These are phyloP conservation scores for Coreoperca whiteheadi DNA, from an alignment of 2,113 vertebrate species.

Conservation along the genomic window DNA sequence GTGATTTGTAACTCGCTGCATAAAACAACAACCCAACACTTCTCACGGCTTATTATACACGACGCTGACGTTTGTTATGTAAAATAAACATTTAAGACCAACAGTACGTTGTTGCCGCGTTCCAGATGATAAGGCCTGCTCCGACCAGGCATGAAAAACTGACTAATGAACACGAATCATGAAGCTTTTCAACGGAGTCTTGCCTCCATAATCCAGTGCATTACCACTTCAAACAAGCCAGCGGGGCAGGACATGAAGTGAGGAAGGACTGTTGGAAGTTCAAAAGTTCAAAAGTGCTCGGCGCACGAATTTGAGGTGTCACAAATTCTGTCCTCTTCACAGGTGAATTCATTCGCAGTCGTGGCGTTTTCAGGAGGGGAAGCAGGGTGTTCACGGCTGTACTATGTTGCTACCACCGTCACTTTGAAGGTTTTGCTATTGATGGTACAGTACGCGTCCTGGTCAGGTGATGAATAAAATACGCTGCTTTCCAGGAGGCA, in stretches of 20 bases:
- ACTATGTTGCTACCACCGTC: too few relatives aligned
- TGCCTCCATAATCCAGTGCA: background rate
- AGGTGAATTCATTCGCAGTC: background rate
- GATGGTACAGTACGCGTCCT: background rate
- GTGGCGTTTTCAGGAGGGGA: background rate
- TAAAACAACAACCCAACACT: background rate
- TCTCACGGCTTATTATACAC: background rate
- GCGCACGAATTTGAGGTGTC: background rate
- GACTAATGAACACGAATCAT: background rate
- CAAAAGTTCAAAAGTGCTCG: constrained; percentile 16
- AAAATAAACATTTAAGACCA: background rate
- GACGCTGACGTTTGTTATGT: background rate
- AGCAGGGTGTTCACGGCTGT: background rate
- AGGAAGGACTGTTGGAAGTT: constrained; percentile 4
- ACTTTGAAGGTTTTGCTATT: background rate
- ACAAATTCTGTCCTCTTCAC: background rate
- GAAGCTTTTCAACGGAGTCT: constrained; percentile 4
- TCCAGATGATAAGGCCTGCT: background rate
- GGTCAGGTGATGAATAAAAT: background rate
- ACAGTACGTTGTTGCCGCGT: background rate
- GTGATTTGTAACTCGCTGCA: constrained; percentile 4
- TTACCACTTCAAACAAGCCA: constrained; percentile 2
- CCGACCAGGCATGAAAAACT: background rate
- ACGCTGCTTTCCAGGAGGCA: background rate
- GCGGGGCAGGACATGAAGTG: background rate